Percentiles rank a stretch among this genome's conserved stretches.
These are phyloP conservation scores for Phyllostomus discolor DNA, from an alignment of 2,113 vertebrate genomes.

Conservation along the genomic window DNA sequence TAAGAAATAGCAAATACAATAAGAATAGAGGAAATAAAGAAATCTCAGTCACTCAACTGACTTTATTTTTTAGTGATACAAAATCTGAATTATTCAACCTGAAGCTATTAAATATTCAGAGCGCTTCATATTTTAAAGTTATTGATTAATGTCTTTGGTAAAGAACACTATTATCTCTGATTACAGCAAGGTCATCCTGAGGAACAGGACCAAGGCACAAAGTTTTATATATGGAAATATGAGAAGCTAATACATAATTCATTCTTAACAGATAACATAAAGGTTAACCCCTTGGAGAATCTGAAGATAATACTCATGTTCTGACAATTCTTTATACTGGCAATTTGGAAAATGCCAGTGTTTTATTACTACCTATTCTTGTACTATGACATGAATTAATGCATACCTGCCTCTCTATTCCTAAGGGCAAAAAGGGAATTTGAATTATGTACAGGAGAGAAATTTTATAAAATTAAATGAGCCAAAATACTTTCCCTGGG, in stretches of 20 bases:
- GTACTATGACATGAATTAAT: constrained; percentile 66
- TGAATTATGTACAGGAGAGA: constrained; percentile 43
- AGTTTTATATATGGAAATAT: constrained; percentile 66
- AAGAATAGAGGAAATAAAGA: neutral
- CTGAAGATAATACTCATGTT: constrained; percentile 58
- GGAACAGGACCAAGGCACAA: constrained; percentile 39
- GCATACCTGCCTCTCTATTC: constrained; percentile 45
- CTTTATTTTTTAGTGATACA: constrained; percentile 52
- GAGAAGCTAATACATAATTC: constrained; percentile 65
- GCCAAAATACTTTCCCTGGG: neutral
- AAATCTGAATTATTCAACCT: constrained; percentile 74
- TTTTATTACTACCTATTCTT: constrained; percentile 71
- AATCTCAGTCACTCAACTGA: constrained; percentile 20
- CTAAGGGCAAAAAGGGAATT: constrained; percentile 41
- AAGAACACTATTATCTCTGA: constrained; percentile 71
- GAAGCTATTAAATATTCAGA: constrained; percentile 63
- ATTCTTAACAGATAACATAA: constrained; percentile 73
- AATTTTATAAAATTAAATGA: constrained; percentile 54
- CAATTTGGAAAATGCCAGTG: constrained; percentile 75
- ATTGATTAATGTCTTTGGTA: constrained; percentile 66
- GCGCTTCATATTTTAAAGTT: constrained; percentile 58
- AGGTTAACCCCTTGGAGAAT: constrained; percentile 74
- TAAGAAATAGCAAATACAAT: constrained; percentile 38
- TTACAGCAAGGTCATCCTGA: constrained; percentile 68
- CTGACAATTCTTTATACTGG: constrained; percentile 65